These are phyloP conservation scores for Clupea harengus DNA, from an alignment of 2,113 vertebrate species.

Conservation along the genomic window DNA sequence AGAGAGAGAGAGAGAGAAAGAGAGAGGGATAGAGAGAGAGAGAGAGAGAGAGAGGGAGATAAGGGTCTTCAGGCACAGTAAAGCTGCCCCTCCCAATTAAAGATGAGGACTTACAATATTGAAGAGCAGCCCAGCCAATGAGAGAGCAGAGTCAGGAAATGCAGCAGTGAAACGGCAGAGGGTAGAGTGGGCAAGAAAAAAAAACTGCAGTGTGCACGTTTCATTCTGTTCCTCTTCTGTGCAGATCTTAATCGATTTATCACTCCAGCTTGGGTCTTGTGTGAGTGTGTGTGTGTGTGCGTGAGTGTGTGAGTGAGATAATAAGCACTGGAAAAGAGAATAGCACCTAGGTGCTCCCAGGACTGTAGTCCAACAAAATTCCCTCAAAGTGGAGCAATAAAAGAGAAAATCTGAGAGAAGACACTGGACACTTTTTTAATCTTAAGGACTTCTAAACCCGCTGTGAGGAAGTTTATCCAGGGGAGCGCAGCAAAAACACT, in stretches of 20 bases:
- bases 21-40: conserved; percentile 37
- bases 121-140: conserved; percentile 54
- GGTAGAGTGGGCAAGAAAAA: conserved; percentile 15
- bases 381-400: not conserved
- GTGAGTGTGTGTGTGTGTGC: not conserved
- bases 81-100: conserved; percentile 50
- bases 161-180: conserved; percentile 23
- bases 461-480: conserved; percentile 9
- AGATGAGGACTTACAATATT: conserved; percentile 50
- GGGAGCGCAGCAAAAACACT: not conserved
- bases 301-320: conserved; percentile 10
- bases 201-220: conserved; percentile 22
- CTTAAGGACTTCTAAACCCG: not conserved
- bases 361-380: not conserved
- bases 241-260: conserved; percentile 10
- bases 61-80: conserved; percentile 39
- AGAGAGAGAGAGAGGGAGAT: conserved; percentile 17
- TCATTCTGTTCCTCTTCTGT: not conserved
- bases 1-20: conserved; percentile 32
- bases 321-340: not conserved
- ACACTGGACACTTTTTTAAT: not conserved
- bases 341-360: conserved; percentile 2
- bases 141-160: conserved; percentile 23
- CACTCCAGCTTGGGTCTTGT: not conserved
- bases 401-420: not conserved